Percentiles rank a stretch among this genome's conserved stretches.
These are phyloP conservation scores for Caenorhabditis auriculariae DNA, from an alignment of 2,888 invertebrate species.

Conservation along the genomic window DNA sequence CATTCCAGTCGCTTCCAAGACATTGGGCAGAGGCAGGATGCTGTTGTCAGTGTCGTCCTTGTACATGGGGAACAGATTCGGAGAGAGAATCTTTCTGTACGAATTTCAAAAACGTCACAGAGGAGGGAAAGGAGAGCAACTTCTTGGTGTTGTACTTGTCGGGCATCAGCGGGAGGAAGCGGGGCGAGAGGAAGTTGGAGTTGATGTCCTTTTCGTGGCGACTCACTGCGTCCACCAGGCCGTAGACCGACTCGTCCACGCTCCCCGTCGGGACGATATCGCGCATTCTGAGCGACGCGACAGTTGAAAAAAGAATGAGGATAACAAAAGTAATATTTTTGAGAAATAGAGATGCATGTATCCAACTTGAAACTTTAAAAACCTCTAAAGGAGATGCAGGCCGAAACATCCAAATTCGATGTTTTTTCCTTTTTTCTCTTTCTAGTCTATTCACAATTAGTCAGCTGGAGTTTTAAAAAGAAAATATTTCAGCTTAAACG, in stretches of 20 bases:
- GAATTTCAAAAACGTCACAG: not conserved
- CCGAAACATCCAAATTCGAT: no score
- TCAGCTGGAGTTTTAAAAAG: no score
- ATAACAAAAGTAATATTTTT: no score
- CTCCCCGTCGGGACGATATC: constrained; percentile 12
- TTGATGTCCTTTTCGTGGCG: constrained; percentile 28
- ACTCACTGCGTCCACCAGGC: constrained; percentile 23
- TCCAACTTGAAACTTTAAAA: no score
- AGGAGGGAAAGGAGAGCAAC: constrained; percentile 1
- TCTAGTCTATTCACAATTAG: no score
- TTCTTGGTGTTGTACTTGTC: constrained; percentile 10
- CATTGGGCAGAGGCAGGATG: constrained; percentile 25
- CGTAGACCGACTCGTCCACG: constrained; percentile 15
- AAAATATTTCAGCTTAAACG: no score
- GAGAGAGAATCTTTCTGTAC: constrained; percentile 33
- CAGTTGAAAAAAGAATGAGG: no score
- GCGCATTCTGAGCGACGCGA: constrained; percentile 9
- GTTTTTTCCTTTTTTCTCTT: no score
- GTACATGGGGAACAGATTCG: constrained; percentile 33
- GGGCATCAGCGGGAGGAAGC: constrained; percentile 32
- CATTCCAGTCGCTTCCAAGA: constrained; percentile 41
- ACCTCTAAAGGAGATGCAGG: no score
- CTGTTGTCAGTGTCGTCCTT: constrained; percentile 28
- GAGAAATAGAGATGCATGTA: no score
- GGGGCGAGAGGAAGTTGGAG: constrained; percentile 32